Conservation (phyloP, 2,888 invertebrate species). For the Caenorhabditis plicata region DNA sequence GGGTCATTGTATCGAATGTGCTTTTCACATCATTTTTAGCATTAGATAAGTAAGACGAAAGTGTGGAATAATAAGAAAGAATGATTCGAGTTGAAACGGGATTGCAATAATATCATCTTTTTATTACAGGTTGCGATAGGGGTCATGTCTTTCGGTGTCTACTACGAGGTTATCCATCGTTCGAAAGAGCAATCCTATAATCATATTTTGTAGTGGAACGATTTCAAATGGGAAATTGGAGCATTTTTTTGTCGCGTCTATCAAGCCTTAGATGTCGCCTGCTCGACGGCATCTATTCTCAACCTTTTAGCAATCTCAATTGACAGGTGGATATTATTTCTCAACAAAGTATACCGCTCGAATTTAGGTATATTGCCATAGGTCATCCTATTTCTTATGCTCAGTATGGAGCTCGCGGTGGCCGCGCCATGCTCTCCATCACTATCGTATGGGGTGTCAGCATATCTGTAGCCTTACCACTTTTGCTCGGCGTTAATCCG, state of each 20-base stretch:
- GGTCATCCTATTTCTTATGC: constrained; percentile 63
- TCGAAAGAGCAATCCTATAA: not conserved
- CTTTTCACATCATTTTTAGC: too few species aligned
- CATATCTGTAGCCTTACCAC: constrained; percentile 90
- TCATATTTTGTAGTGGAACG: constrained; percentile 66
- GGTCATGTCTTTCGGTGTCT: constrained; percentile 98
- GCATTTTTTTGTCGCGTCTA: constrained; percentile 92
- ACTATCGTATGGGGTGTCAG: constrained; percentile 92
- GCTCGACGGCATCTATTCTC: constrained; percentile 95
- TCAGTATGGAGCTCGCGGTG: constrained; percentile 56
- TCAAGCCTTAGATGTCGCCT: constrained; percentile 95
- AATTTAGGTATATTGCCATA: constrained; percentile 59
- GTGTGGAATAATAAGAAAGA: too few species aligned
- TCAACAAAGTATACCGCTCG: too few species aligned
- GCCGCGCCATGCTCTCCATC: constrained; percentile 88
- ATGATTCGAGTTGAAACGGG: too few species aligned
- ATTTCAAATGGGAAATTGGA: constrained; percentile 78
- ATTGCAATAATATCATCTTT: too few species aligned
- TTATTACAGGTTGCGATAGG: constrained; percentile 80
- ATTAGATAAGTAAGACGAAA: too few species aligned
- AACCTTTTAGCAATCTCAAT: constrained; percentile 95
- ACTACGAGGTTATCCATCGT: constrained; percentile 79
- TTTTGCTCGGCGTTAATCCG: constrained; percentile 91
- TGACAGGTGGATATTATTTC: constrained; percentile 77
- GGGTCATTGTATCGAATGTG: too few species aligned